These are phyloP conservation scores for Sphecodes monilicornis DNA, from an alignment of 2,888 invertebrate species.

Conservation along the genomic window DNA sequence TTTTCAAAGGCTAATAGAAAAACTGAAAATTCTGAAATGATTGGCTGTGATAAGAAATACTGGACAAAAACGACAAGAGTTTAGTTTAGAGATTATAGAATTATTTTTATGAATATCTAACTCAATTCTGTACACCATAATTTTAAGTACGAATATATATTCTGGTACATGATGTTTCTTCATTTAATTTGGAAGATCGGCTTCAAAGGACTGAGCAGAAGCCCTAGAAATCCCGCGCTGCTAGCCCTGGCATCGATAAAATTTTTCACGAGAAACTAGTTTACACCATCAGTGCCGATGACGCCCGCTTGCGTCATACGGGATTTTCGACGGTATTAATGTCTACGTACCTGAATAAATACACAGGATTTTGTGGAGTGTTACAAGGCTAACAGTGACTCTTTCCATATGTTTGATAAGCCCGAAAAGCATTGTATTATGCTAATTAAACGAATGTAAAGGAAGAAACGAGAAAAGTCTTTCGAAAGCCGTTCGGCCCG, in stretches of 20 bases:
- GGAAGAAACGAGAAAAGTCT: not conserved
- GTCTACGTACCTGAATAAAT: not conserved
- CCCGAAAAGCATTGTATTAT: not conserved
- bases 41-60: no score
- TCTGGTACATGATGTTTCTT: not conserved
- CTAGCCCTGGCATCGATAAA: not conserved
- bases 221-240: not conserved
- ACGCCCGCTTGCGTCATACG: not conserved
- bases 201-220: not conserved
- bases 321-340: not conserved
- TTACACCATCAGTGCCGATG: not conserved
- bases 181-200: not conserved
- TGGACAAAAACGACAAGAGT: no score
- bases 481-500: not conserved
- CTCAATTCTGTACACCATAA: no score
- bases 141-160: not conserved
- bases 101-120: no score
- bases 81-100: no score
- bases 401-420: not conserved
- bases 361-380: not conserved
- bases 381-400: not conserved
- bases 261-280: not conserved
- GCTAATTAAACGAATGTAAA: not conserved
- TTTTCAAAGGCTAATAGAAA: no score
- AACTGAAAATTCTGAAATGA: no score